These are phyloP conservation scores for Tetragnatha versicolor DNA, from an alignment of 1,140 invertebrate species.

Conservation along the genomic window DNA sequence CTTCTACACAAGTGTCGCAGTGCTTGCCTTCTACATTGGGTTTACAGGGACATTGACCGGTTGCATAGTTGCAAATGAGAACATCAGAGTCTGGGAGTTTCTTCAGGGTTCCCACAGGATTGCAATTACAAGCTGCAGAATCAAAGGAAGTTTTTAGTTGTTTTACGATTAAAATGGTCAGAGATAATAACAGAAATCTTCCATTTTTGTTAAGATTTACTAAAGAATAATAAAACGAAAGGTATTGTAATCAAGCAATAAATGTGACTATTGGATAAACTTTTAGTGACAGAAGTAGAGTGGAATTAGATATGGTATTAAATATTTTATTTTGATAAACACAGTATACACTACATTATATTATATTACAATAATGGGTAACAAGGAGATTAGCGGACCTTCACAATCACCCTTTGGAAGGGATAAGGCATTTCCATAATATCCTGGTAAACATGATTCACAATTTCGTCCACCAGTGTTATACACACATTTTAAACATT, in stretches of 20 bases:
- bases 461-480: slow-evolving; percentile 86
- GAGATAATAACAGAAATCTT: neutral
- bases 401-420: slow-evolving; percentile 88
- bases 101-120: slow-evolving; percentile 80
- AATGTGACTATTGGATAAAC: too few relatives aligned
- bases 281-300: too few relatives aligned
- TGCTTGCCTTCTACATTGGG: slow-evolving; percentile 87
- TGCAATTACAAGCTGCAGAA: slow-evolving; percentile 78
- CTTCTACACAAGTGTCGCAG: slow-evolving; percentile 93
- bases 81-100: slow-evolving; percentile 76
- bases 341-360: too few relatives aligned
- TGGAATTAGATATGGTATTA: too few relatives aligned
- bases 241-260: neutral
- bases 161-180: neutral
- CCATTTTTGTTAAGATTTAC: neutral
- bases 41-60: slow-evolving; percentile 88
- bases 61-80: slow-evolving; percentile 78
- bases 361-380: too few relatives aligned
- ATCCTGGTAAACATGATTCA: slow-evolving; percentile 88
- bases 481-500: slow-evolving; percentile 96
- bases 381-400: slow-evolving; percentile 63
- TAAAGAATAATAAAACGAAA: neutral
- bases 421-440: slow-evolving; percentile 81
- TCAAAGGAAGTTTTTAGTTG: neutral
- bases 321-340: too few relatives aligned